phyloP scores from a whole-genome alignment of 2,113 vertebrate genomes.

The Leptosomus discolor region DNA sequence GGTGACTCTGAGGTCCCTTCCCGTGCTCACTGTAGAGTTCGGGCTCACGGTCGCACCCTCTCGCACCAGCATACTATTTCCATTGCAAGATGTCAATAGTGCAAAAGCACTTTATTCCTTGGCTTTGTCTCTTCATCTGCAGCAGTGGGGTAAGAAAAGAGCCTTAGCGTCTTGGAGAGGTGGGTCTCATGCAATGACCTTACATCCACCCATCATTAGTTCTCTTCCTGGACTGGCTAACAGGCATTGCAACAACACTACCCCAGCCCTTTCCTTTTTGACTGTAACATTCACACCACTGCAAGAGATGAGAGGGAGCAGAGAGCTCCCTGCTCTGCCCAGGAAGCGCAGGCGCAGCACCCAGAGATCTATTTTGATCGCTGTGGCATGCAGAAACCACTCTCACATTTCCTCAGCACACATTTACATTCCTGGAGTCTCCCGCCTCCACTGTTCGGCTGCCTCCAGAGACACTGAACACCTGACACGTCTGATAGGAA shows the following conservation, averaged over 20 bases:
- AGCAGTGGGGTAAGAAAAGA: background rate
- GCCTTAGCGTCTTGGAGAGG: background rate
- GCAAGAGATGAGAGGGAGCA: background rate
- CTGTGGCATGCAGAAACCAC: background rate
- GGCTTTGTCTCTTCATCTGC: background rate
- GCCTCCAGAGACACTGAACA: background rate
- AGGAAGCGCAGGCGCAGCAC: background rate
- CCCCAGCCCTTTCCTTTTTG: background rate
- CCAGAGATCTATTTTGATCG: background rate
- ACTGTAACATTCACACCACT: no score
- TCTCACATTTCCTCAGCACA: background rate
- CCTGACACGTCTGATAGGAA: background rate
- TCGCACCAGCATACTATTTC: background rate
- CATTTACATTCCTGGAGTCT: background rate
- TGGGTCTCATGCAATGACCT: background rate
- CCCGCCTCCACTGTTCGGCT: background rate
- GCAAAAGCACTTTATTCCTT: background rate
- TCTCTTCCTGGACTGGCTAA: background rate
- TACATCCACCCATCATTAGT: background rate
- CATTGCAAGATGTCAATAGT: background rate
- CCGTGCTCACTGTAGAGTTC: accelerated
- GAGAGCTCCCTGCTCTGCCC: accelerated
- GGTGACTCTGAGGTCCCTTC: background rate
- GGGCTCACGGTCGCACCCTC: accelerated
- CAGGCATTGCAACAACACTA: background rate